Conservation (phyloP, 1,140 invertebrate genomes). For the Calliphora vicina region DNA sequence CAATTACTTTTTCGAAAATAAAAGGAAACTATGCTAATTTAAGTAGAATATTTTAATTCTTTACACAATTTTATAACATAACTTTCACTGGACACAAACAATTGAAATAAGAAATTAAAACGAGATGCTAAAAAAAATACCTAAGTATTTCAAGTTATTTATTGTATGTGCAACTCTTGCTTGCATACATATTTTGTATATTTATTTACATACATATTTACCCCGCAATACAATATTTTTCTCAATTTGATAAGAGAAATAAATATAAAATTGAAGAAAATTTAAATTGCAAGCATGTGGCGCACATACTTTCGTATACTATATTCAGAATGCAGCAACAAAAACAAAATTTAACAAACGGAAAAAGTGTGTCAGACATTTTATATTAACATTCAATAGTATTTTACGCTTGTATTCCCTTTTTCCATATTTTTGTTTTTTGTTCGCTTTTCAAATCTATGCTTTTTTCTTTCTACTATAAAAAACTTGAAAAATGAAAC, state of each 20-base stretch:
- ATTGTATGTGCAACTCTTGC: too few species aligned
- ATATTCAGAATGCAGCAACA: too few species aligned
- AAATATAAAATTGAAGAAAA: conserved; percentile 25
- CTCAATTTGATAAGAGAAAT: neutral
- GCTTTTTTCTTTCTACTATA: neutral
- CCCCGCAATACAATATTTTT: neutral
- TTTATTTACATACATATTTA: neutral
- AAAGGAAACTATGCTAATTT: conserved; percentile 16
- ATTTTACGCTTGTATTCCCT: conserved; percentile 25
- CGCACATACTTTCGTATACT: too few species aligned
- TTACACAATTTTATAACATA: conserved; percentile 15
- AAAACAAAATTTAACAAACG: conserved; percentile 20
- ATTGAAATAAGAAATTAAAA: neutral
- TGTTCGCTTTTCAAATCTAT: too few species aligned
- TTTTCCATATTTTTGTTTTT: neutral
- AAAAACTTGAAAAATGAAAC: neutral
- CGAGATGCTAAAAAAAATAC: conserved; percentile 1
- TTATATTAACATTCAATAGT: conserved; percentile 33
- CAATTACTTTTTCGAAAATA: neutral
- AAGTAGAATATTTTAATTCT: neutral
- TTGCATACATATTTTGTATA: too few species aligned
- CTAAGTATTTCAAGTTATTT: too few species aligned
- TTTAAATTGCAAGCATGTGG: conserved; percentile 33
- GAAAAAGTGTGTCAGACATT: conserved; percentile 35
- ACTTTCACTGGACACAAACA: conserved; percentile 25